phyloP scores from a whole-genome alignment of 1,140 invertebrate species.

The Mycetomoellerius zeteki region DNA sequence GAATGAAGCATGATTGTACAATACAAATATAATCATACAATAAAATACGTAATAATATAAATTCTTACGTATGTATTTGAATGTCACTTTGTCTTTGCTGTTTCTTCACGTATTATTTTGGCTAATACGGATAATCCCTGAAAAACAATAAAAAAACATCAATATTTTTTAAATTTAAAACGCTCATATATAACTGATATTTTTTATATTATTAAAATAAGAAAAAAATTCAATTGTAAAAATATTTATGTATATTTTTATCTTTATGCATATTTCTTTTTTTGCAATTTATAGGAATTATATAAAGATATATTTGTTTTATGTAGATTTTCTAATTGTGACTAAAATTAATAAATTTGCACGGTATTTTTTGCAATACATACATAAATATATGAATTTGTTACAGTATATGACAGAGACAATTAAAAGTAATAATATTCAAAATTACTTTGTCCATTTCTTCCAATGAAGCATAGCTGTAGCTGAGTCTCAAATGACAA shows the following conservation, averaged over 20 bases:
- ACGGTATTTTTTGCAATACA: background rate
- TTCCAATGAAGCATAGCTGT: constrained; percentile 85
- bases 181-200: background rate
- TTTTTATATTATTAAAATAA: background rate
- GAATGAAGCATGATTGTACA: no score
- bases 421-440: background rate
- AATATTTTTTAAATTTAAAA: background rate
- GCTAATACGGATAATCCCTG: constrained; percentile 52
- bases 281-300: background rate
- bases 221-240: background rate
- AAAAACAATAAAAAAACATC: constrained; percentile 26
- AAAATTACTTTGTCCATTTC: constrained; percentile 87
- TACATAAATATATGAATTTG: background rate
- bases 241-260: background rate
- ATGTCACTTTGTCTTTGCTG: background rate
- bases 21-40: no score
- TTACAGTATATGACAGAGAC: background rate
- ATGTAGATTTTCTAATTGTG: background rate
- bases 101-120: constrained; percentile 62
- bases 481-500: constrained; percentile 87
- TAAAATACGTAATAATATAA: background rate
- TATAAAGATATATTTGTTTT: background rate
- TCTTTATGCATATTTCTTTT: background rate
- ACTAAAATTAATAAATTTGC: background rate
- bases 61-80: background rate